phyloP scores from a whole-genome alignment of 2,888 invertebrate genomes.

The Drosophila prolongata region DNA sequence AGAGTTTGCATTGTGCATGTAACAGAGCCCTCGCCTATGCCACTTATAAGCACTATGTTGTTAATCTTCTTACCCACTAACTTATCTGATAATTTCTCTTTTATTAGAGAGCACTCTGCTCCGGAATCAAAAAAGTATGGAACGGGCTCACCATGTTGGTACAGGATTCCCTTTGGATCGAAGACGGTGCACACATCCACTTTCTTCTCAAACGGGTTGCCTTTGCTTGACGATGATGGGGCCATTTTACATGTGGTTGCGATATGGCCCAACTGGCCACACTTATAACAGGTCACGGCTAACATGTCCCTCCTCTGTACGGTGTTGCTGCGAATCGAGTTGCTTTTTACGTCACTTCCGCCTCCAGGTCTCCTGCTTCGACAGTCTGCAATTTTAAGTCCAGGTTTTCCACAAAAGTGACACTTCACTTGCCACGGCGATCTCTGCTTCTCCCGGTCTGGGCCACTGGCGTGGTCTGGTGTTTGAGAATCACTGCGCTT shows the following conservation, averaged over 20 bases:
- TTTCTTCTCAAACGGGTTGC: not conserved
- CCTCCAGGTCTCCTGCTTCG: not conserved
- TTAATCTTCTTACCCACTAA: not conserved
- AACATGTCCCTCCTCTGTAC: not conserved
- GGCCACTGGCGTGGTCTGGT: not conserved
- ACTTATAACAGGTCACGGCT: not conserved
- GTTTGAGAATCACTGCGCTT: conserved; percentile 2
- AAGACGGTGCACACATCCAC: not conserved
- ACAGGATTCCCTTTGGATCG: not conserved
- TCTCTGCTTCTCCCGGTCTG: too few relatives aligned
- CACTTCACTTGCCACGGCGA: too few relatives aligned
- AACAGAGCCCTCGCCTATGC: not conserved
- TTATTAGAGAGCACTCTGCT: not conserved
- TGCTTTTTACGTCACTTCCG: conserved; percentile 1
- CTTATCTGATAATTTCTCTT: conserved; percentile 1
- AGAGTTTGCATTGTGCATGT: not conserved
- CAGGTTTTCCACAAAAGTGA: too few relatives aligned
- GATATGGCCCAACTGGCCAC: too few relatives aligned
- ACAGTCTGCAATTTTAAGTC: not conserved
- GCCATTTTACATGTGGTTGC: too few relatives aligned
- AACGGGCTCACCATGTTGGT: not conserved
- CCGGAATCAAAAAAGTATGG: not conserved
- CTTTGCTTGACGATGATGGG: not conserved
- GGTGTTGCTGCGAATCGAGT: not conserved
- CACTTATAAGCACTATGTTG: not conserved